A percentile compares a stretch with the other conserved stretches of the same genome.
Evolutionary conservation across 2,888 invertebrate genomes (phyloP).

Genomic region (Lithophane leautieri): DNA sequence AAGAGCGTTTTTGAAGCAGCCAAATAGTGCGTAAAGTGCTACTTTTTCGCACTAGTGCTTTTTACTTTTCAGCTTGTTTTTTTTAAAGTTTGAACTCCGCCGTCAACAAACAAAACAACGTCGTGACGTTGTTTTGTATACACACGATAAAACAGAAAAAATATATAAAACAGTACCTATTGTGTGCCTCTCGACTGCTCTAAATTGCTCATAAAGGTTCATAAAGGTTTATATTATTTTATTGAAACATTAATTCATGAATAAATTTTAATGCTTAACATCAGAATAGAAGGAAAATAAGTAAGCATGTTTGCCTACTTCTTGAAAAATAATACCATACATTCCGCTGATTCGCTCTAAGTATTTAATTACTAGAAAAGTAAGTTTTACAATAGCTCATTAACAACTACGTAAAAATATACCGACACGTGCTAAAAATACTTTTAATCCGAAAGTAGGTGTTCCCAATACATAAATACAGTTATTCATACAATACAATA

Average conservation of each 20-base stretch:
- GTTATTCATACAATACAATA: constrained; percentile 18
- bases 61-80: too few relatives aligned
- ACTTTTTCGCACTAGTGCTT: too few relatives aligned
- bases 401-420: background rate
- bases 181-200: too few relatives aligned
- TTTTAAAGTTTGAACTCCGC: too few relatives aligned
- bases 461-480: constrained; percentile 47
- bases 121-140: too few relatives aligned
- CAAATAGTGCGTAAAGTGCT: too few relatives aligned
- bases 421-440: constrained; percentile 3
- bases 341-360: background rate
- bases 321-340: background rate
- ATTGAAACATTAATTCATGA: background rate
- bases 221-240: background rate
- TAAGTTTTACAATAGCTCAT: background rate
- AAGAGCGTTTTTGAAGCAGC: too few relatives aligned
- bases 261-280: background rate
- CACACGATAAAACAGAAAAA: background rate
- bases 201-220: too few relatives aligned
- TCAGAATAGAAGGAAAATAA: too few relatives aligned
- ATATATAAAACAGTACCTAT: background rate
- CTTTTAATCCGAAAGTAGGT: constrained; percentile 22
- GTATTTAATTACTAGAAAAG: constrained; percentile 3
- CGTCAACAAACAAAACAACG: too few relatives aligned
- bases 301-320: background rate